These are phyloP conservation scores for Takifugu rubripes DNA, from an alignment of 2,797 vertebrate species.

Conservation along the genomic window DNA sequence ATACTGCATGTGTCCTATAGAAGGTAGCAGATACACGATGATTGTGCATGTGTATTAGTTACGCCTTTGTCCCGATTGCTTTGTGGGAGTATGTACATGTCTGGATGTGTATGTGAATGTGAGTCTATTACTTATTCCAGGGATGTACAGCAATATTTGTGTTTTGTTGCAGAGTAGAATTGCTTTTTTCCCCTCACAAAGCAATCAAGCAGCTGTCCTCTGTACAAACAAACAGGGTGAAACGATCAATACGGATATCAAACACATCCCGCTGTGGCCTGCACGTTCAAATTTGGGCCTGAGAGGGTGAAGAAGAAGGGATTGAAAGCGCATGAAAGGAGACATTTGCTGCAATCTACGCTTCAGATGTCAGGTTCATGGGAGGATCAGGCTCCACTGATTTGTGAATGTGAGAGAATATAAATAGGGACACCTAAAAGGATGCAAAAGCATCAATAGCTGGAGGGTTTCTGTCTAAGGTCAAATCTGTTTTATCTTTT, in stretches of 20 bases:
- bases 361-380: neutral
- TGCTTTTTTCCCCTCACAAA: constrained; percentile 60
- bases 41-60: constrained; percentile 13
- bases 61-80: constrained; percentile 12
- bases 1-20: constrained; percentile 14
- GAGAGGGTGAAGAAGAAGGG: constrained; percentile 7
- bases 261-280: constrained; percentile 58
- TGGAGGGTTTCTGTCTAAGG: no score
- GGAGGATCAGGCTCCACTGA: no score
- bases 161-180: constrained; percentile 39
- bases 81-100: constrained; percentile 20
- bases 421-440: no score
- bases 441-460: no score
- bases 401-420: no score
- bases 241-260: constrained; percentile 76
- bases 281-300: constrained; percentile 7
- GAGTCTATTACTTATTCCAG: constrained; percentile 50
- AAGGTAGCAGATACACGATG: constrained; percentile 9
- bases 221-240: constrained; percentile 66
- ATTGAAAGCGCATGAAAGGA: constrained; percentile 5
- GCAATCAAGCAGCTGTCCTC: constrained; percentile 75
- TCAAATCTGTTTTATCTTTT: no score
- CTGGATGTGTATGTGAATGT: constrained; percentile 16
- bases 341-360: constrained; percentile 12
- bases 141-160: constrained; percentile 33